A percentile compares a stretch with the other conserved stretches of the same genome.
phyloP scores from a whole-genome alignment of 2,113 vertebrate genomes.

The Carassius carassius region DNA sequence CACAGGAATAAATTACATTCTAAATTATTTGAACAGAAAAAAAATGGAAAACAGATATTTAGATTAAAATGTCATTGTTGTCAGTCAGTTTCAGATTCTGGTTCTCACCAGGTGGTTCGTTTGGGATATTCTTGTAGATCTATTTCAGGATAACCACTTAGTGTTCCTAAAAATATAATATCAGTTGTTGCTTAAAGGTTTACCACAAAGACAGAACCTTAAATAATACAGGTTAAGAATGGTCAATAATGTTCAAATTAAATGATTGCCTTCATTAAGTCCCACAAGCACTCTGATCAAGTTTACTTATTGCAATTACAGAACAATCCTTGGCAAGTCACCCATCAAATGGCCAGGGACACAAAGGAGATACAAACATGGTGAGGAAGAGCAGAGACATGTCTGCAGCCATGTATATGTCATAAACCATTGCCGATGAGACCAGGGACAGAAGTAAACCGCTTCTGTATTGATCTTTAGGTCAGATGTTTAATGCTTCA shows the following conservation, averaged over 20 bases:
- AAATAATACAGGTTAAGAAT: not conserved
- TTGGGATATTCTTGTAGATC: not conserved
- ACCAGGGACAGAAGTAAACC: not conserved
- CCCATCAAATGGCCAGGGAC: not conserved
- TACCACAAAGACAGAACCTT: not conserved
- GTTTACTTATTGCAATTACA: constrained; percentile 4
- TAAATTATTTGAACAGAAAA: not conserved
- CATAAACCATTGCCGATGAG: not conserved
- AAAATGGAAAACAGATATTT: not conserved
- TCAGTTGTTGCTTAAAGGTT: not conserved
- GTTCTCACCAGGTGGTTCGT: not conserved
- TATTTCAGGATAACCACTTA: not conserved
- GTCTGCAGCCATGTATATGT: not conserved
- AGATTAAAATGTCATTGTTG: not conserved
- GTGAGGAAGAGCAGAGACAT: not conserved
- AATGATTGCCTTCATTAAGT: not conserved
- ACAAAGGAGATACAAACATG: not conserved
- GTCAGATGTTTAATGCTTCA: constrained; percentile 6
- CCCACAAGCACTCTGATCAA: not conserved
- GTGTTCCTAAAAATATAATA: not conserved
- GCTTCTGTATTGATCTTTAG: constrained; percentile 5
- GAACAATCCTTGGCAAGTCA: not conserved
- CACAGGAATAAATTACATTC: not conserved
- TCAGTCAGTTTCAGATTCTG: not conserved
- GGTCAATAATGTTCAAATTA: not conserved